Base-by-base conservation (phyloP, 2,113 vertebrate species). In the Brachyistius frenatus region DNA sequence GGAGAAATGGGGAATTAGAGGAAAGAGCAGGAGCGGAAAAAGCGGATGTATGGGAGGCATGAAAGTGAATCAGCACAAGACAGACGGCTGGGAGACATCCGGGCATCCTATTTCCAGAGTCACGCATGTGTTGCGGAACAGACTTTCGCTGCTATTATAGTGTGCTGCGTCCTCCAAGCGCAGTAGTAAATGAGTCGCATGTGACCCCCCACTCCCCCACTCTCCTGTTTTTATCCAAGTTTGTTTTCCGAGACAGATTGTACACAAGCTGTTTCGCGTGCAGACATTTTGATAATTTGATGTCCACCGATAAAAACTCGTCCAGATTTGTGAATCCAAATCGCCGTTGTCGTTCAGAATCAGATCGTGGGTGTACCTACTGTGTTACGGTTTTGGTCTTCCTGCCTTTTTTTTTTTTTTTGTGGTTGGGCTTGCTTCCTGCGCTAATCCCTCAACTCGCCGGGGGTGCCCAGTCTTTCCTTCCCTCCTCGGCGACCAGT, bases 21-120 rank as follows among this genome's bases (percentile, higher is more conserved):
- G 23, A 50, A 47, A 83, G 49, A 57, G 61, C 33, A 74, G 55
- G 50, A 73, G 66, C 54, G 61, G 41, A 15, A 37, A 15, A 37
- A 56, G 60, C 46, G 66, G 57, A 52, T 78, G n/a, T 66, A 75
- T 56, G 50, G 52, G 54, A 50, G 68, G 37, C 77, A 66, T 68
- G 30, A 81, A 81, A 81, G 23, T 63, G 74, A 74, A 53, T 78
- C 62, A 85, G 80, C 69, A 71, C 23, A 52, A 68, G 70, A 76
- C 77, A 88, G 76, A 87, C 86, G 84, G 78, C 64, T n/a, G 57
- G 58, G 54, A 66, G 70, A 57, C 73, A 63, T 47, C 52, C 71
- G 50, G 44, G 55, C 56, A 53, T 50, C 49, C 57, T 56, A 58
- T 71, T 74, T 81, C 60, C 55, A 76, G 56, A 78, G 70, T 77